phyloP scores from a whole-genome alignment of 2,797 vertebrate genomes.

The Distichodus sexfasciatus region DNA sequence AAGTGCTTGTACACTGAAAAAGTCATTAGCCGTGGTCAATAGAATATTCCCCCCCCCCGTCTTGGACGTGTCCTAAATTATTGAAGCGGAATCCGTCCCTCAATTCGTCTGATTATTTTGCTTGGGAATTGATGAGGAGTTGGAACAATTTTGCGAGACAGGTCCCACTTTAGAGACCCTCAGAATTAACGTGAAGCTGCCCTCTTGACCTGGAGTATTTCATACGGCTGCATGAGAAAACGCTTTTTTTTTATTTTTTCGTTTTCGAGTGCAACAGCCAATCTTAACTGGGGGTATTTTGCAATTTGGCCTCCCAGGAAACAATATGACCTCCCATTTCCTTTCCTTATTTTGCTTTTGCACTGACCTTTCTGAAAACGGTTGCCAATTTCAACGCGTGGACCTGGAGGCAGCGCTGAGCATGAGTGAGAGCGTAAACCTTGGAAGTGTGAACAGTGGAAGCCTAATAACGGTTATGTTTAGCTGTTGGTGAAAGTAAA shows the following conservation, averaged over 20 bases:
- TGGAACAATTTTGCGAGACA: not conserved
- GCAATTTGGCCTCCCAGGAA: slow-evolving; percentile 8
- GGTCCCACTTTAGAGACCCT: not conserved
- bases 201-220: not conserved
- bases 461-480: not conserved
- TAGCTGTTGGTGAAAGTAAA: too few species aligned
- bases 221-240: not conserved
- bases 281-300: not conserved
- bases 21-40: slow-evolving; percentile 27
- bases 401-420: too few species aligned
- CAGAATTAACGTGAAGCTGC: not conserved
- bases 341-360: slow-evolving; percentile 16
- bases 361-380: slow-evolving; percentile 19
- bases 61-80: slow-evolving; percentile 7
- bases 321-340: slow-evolving; percentile 7
- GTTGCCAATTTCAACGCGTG: not conserved
- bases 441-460: too few species aligned
- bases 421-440: too few species aligned
- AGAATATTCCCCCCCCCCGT: not conserved
- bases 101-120: not conserved
- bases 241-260: too few species aligned
- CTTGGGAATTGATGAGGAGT: not conserved
- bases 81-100: not conserved
- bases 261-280: slow-evolving; percentile 9
- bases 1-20: slow-evolving; percentile 3